Evolutionary conservation across 2,113 vertebrate species (phyloP), one percentile per base, ranked within the genome.

Genomic region (Sminthopsis crassicaudata): DNA sequence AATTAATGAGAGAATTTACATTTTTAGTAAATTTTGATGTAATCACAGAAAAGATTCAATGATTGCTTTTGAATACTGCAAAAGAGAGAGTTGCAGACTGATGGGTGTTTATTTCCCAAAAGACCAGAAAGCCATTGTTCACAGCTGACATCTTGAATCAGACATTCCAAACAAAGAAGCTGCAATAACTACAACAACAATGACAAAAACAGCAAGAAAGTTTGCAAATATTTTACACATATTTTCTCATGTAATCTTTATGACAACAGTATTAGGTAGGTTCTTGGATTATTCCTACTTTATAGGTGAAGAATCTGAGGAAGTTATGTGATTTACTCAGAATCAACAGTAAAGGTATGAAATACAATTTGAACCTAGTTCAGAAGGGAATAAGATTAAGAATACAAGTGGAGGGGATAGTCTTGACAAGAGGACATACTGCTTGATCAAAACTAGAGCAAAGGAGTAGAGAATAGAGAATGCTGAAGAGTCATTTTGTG

Each of bases 281-380:
- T 90, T 27, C 46, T 55, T 14, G 52, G 54, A 48, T 54, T 95
- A 16, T 22, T 48, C 53, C 48, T 27, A 48, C 48, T 84, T 90
- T 91, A 90, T 0, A 76, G 22, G 89, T 5, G 92, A 95, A 25
- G 19, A 91, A 91, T 91, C 8, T 53, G 89, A 95, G 51, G n/a
- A 91, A 55, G 92, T 92, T 52, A n/a, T 0, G 1, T 48, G n/a
- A 89, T 16, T 67, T 90, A 48, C 26, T 91, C 2, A 52, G 53
- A 25, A 19, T 9, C 90, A 46, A 11, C 36, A 90, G n/a, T 46
- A 90, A 76, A 30, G 19, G 54, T 93, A n/a, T 42, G 9, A 36
- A 8, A 12, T 26, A 89, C 36, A 14, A 93, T 91, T 93, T 54
- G 60, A 95, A 92, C 12, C 12, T 46, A 89, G 26, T 1, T 60